Evolutionary conservation across 2,888 invertebrate genomes (phyloP), one percentile per base, ranked within the genome.

Genomic region (Tupiocoris notatus): DNA sequence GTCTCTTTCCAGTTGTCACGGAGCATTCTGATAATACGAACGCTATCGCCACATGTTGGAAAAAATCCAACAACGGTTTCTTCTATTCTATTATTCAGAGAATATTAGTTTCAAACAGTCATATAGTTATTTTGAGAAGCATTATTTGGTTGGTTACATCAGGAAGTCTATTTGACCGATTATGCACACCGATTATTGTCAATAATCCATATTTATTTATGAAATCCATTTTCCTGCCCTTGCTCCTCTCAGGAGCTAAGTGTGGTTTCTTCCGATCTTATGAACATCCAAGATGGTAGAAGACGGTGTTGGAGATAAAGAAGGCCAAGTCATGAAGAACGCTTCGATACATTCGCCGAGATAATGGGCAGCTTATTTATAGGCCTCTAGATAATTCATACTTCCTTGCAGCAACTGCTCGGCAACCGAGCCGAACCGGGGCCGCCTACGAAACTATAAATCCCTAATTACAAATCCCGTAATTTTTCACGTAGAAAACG

Each of bases 281-380:
- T 39, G 39, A 39, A 39, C 39, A 39, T 39, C 39, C 39, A 39
- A 39, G 3, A 39, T 39, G 39, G 39, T 39, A 39, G 39, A 39
- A 39, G 39, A 39, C 39, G 39, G 39, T 12, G 39, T 39, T 12
- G 39, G 12, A 39, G 39, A 39, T 39, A 39, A 70, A 70, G 70
- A 18, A 21, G 70, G n/a, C 70, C 70, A 39, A 23, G 70, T 70
- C 70, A 70, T 70, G 70, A 59, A 70, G 70, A 39, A 57, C 70
- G 70, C 73, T 39, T 73, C 59, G 75, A 75, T 75, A 61, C 66
- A 65, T 66, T 75, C 76, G 68, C 70, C 54, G 17, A 79, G 79
- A 79, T 79, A 79, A 77, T 79, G 77, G 73, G 71, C 68, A 79
- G 77, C 77, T 79, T 79, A 79, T 79, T 79, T 79, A 79, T 78